These are phyloP conservation scores for Papilio glaucus DNA, from an alignment of 1,140 invertebrate genomes.

Conservation along the genomic window DNA sequence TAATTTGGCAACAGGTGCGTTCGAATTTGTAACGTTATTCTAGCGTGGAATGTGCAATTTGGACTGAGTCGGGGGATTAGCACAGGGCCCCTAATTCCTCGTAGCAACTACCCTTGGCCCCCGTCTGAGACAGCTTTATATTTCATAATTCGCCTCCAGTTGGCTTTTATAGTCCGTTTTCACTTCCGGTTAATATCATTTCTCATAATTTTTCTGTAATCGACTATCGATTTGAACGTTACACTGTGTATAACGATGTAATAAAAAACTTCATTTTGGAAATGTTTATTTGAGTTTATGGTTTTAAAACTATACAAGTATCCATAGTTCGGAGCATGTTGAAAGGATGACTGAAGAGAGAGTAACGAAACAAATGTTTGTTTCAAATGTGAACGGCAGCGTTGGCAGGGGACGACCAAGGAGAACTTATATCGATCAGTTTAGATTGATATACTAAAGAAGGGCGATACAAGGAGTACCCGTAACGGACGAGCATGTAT, in stretches of 20 bases:
- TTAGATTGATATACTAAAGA: too few relatives aligned
- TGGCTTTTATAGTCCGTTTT: conserved; percentile 30
- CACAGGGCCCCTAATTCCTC: conserved; percentile 46
- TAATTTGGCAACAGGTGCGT: conserved; percentile 58
- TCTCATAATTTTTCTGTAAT: neutral
- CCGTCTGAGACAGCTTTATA: conserved; percentile 48
- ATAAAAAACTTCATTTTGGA: neutral
- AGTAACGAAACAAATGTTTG: too few relatives aligned
- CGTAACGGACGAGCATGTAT: too few relatives aligned
- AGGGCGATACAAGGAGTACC: too few relatives aligned
- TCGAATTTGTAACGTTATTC: conserved; percentile 59
- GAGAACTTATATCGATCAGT: too few relatives aligned
- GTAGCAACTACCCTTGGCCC: conserved; percentile 20
- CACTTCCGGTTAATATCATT: conserved; percentile 6
- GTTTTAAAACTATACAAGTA: neutral
- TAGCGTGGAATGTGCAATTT: conserved; percentile 58
- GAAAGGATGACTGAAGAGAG: too few relatives aligned
- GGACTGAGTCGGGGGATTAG: conserved; percentile 58
- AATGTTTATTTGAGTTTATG: neutral
- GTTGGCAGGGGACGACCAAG: too few relatives aligned
- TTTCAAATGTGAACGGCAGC: too few relatives aligned
- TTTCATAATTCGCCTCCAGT: conserved; percentile 54
- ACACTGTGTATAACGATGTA: neutral
- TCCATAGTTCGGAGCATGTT: too few relatives aligned
- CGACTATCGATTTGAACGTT: conserved; percentile 3